These are phyloP conservation scores for Colaptes auratus DNA, from an alignment of 2,113 vertebrate species.

Conservation along the genomic window DNA sequence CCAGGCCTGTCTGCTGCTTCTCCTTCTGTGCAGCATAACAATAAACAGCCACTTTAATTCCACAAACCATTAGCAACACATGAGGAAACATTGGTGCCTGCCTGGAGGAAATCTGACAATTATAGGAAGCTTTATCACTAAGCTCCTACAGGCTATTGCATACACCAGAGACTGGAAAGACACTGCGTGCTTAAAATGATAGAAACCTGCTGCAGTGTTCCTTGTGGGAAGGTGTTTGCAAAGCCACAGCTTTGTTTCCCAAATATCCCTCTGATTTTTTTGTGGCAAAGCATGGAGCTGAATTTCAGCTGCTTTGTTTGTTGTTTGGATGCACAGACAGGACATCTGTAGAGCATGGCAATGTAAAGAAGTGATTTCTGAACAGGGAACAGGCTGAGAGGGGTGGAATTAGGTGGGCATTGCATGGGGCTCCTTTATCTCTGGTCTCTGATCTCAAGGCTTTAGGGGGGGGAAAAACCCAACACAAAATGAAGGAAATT, in stretches of 20 bases:
- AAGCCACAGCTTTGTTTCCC: not conserved
- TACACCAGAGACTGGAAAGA: conserved; percentile 45
- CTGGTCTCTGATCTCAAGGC: not conserved
- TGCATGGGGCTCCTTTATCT: not conserved
- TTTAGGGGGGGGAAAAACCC: not conserved
- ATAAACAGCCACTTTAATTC: conserved; percentile 63
- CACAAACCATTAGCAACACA: conserved; percentile 64
- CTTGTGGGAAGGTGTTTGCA: conserved; percentile 24
- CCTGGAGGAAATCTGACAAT: conserved; percentile 65
- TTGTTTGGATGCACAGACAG: not conserved
- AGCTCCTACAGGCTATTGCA: conserved; percentile 45
- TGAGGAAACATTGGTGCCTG: conserved; percentile 61
- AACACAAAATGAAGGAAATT: not conserved
- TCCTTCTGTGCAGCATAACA: conserved; percentile 49
- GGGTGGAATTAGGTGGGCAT: not conserved
- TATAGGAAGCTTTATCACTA: conserved; percentile 66
- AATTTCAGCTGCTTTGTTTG: conserved; percentile 15
- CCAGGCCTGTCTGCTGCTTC: conserved; percentile 19
- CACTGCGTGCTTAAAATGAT: conserved; percentile 35
- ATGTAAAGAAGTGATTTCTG: not conserved
- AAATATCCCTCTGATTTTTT: not conserved
- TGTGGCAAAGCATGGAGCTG: not conserved
- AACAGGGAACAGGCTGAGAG: not conserved
- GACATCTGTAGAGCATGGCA: not conserved
- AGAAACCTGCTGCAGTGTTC: conserved; percentile 52